phyloP scores from a whole-genome alignment of 2,797 vertebrate genomes.

The Tamandua tetradactyla region DNA sequence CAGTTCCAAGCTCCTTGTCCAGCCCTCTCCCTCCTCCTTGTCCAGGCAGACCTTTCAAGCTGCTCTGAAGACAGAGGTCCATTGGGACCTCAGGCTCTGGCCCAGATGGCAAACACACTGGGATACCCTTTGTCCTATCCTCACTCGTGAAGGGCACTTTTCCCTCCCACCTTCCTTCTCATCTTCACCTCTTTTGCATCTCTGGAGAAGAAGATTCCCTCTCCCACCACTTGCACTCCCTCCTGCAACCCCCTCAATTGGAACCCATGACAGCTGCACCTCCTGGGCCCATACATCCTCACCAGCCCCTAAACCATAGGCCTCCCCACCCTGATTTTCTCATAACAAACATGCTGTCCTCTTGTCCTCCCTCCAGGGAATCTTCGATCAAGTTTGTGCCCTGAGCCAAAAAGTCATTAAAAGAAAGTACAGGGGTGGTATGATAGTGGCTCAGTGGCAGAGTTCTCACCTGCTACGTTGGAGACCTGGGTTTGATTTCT shows the following conservation, averaged over 20 bases:
- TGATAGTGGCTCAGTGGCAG: no score
- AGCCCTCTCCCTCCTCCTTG: no score
- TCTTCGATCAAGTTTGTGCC: conserved; percentile 78
- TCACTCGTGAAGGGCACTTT: neutral
- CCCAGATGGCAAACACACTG: neutral
- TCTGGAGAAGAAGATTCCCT: neutral
- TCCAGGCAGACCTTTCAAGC: neutral
- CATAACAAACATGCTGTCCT: neutral
- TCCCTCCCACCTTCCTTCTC: fast-evolving
- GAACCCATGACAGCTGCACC: neutral
- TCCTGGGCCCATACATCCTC: no score
- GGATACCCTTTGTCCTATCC: neutral
- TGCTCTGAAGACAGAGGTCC: neutral
- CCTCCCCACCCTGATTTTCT: neutral
- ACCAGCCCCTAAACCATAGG: neutral
- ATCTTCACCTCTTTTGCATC: neutral
- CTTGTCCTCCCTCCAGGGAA: neutral
- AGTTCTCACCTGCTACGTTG: no score
- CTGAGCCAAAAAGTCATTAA: conserved; percentile 81
- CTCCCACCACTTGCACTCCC: no score
- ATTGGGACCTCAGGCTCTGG: neutral
- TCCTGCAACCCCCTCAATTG: no score
- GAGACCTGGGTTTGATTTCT: no score
- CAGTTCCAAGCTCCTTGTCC: neutral
- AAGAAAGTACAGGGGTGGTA: no score